A percentile compares a stretch with the other conserved stretches of the same genome.
These are phyloP conservation scores for Bombycilla garrulus DNA, from an alignment of 2,113 vertebrate species.

Conservation along the genomic window DNA sequence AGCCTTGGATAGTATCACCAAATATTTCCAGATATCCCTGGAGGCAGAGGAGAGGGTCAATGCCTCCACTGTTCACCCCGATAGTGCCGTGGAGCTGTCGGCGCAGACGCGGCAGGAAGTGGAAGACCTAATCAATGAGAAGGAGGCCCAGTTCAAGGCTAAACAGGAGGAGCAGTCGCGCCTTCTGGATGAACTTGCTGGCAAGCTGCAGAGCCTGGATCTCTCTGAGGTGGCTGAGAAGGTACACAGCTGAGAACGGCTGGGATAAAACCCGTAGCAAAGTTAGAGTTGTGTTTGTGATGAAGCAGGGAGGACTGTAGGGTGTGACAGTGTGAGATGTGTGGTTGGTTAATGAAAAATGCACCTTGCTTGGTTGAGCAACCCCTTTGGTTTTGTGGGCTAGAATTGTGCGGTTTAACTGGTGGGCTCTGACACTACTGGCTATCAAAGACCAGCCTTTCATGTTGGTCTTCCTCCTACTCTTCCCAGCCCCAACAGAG, in stretches of 20 bases:
- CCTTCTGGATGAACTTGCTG: constrained; percentile 88
- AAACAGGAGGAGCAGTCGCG: constrained; percentile 84
- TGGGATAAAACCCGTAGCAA: background rate
- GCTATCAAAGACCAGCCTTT: background rate
- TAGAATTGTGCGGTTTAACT: background rate
- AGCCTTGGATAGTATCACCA: constrained; percentile 87
- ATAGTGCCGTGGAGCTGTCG: constrained; percentile 78
- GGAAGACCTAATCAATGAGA: constrained; percentile 82
- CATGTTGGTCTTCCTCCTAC: background rate
- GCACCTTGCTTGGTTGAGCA: fast-evolving
- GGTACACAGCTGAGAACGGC: constrained; percentile 59
- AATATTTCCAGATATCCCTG: constrained; percentile 88
- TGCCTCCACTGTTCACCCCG: constrained; percentile 76
- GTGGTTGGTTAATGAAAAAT: background rate
- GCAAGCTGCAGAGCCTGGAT: constrained; percentile 89
- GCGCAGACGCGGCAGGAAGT: constrained; percentile 73
- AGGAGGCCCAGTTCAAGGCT: constrained; percentile 75
- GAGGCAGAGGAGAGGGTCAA: constrained; percentile 86
- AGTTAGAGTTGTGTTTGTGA: background rate
- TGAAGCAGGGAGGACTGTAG: background rate
- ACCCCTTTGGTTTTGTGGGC: background rate
- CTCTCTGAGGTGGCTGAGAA: constrained; percentile 81
- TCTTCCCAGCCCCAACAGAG: background rate
- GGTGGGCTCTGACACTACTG: background rate
- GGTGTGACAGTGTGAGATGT: fast-evolving